Base-by-base conservation (phyloP, 2,888 invertebrate species). In the Harpalus rufipes region DNA sequence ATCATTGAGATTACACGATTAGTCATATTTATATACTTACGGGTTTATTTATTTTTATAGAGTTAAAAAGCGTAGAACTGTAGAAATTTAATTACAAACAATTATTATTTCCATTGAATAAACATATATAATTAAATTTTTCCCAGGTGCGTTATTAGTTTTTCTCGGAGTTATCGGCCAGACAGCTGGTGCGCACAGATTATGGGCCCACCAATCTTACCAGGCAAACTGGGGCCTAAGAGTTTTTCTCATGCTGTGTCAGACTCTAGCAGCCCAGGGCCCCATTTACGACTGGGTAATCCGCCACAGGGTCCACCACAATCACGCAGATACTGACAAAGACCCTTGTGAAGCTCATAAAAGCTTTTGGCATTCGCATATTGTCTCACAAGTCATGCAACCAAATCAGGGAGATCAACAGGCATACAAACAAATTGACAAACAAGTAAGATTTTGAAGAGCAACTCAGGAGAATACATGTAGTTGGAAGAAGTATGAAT, bases 131-230 rank as follows among this genome's bases (percentile, higher is more conserved):
- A 16, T 7, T 14, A 12, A 78, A 82, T 85, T 84, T 85, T 85
- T 85, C 85, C 85, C 91, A 97, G 97, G 95, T 86, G 51, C 94
- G 0, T 85, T 93, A 0, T 90, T 96, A 83, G 93, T 94, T 81
- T 89, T 93, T 1, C 88, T 95, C 21, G 95, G 95, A 4, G 93
- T 94, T 5, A 89, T 98, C 87, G 98, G 98, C 1, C 94, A 96
- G 32, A 98, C 98, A 0, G 96, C 96, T 0, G 99, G 99, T 0
- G 96, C 97, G 0, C 99, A 99, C 90, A 93, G 99, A 86, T 92
- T 98, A 51, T 99, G 98, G 98, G 95, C 98, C 0, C 99, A 99
- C 90, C 92, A 93, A 76, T 93, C 96, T 0, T 99, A 97, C 90
- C 94, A 94, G 88, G 98, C 98, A 0, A 93, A 92, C 85, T 92